Base-by-base conservation (phyloP, 2,888 invertebrate genomes). In the Drosophila basisetae region DNA sequence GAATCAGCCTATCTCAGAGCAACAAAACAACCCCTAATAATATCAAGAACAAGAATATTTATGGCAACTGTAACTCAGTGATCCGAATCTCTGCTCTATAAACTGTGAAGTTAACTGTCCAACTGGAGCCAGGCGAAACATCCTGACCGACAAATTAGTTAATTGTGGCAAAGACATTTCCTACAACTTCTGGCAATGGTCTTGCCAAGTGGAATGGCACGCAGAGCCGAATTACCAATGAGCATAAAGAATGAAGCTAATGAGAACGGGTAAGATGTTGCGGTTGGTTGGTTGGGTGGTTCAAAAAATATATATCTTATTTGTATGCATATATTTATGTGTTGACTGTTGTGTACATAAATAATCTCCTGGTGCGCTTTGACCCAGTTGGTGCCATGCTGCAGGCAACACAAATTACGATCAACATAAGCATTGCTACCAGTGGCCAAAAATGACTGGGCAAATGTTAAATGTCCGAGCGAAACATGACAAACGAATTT, bases 321-420 rank as follows among this genome's bases (percentile, higher is more conserved):
- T 2, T 41, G 10, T 54, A 28, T 31, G 37, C 22, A 41, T 53
- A 53, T 55, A 75, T 82, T 64, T 71, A 64, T 71, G 71, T 82
- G 67, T 75, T 68, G 64, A 54, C 66, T 61, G 6, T 6, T 25
- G 52, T 54, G 53, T 64, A 68, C 76, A 80, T 80, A 82, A 82
- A 81, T 80, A 82, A 81, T 80, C 70, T 80, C 28, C 9, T 56
- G 56, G 11, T 60, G 63, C 31, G 62, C 73, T 70, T 55, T 76
- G 68, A 82, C 80, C 76, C 77, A 56, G 63, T 70, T 60, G 39
- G 69, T 30, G 64, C 64, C 55, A 53, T 39, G 62, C 65, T 78
- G 80, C 79, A 75, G 75, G 65, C 68, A 58, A 53, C 70, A 73
- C 80, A 80, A 76, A 79, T 80, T 76, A 72, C 68, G 63, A 59